These are phyloP conservation scores for Platyscapa corneri DNA, from an alignment of 1,140 invertebrate species.

Conservation along the genomic window DNA sequence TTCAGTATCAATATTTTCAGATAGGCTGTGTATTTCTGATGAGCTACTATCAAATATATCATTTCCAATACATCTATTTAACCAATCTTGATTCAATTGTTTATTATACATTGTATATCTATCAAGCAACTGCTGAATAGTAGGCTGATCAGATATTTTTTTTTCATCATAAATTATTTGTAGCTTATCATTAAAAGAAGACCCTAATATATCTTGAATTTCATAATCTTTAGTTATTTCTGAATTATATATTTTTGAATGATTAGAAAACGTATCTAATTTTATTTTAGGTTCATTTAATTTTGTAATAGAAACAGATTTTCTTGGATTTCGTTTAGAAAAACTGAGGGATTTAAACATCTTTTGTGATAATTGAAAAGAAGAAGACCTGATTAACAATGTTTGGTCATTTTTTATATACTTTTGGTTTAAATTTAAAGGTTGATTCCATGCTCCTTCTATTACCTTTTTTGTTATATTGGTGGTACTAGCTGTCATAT, in stretches of 20 bases:
- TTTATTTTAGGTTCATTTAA: slow-evolving; percentile 52
- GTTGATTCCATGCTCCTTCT: slow-evolving; percentile 76
- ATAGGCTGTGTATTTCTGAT: slow-evolving; percentile 41
- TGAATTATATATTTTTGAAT: slow-evolving; percentile 15
- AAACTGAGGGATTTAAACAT: slow-evolving; percentile 81
- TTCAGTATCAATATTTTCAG: slow-evolving; percentile 58
- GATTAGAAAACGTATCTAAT: slow-evolving; percentile 50
- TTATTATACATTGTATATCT: slow-evolving; percentile 57
- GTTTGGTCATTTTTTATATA: slow-evolving; percentile 59
- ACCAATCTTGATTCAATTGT: slow-evolving; percentile 76
- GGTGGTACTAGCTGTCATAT: background rate
- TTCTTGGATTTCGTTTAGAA: slow-evolving; percentile 84
- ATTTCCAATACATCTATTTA: slow-evolving; percentile 71
- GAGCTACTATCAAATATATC: slow-evolving; percentile 49
- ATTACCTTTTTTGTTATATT: slow-evolving; percentile 53
- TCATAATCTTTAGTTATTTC: slow-evolving; percentile 23
- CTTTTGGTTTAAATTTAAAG: slow-evolving; percentile 71
- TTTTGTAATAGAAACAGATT: slow-evolving; percentile 74
- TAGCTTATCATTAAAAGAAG: background rate
- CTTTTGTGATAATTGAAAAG: slow-evolving; percentile 79
- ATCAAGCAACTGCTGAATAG: slow-evolving; percentile 69
- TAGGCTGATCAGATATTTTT: slow-evolving; percentile 55
- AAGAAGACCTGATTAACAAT: slow-evolving; percentile 66
- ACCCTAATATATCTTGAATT: background rate
- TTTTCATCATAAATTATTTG: background rate